Evolutionary conservation across 2,797 vertebrate genomes (phyloP), one percentile per base, ranked within the genome.

Genomic region (Galago senegalensis): DNA sequence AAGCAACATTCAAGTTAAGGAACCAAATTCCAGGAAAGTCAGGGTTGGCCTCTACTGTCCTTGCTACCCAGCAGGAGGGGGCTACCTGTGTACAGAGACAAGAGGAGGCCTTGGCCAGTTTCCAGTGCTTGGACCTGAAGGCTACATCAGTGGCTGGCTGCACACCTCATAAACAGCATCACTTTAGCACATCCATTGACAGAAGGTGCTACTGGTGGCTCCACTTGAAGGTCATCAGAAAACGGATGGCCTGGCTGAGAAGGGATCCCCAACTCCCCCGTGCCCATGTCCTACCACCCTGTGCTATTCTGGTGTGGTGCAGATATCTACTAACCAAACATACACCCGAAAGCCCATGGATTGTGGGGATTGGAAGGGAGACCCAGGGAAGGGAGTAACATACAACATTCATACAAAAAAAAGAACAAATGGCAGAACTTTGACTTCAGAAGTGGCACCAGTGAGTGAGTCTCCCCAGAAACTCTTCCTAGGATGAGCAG

Each of bases 191-290:
- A 16, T 29, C 82, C 67, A 23, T 13, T 60, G 29, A 73, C 3
- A 3, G 37, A 69, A 58, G 37, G 73, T 73, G 29, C 21, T 13
- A 58, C 73, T 3, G 31, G 89, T 11, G 58, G 67, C 72, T 96
- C 84, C 3, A 1, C 86, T 67, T 76, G 49, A 61, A 43, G 40
- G 56, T 17, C 58, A 46, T 69, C 58, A 70, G 61, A 69, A 83
- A 60, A 27, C 0, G 7, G 18, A 37, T 6, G 7, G 94, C 63
- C 91, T 91, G 89, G 94, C 23, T 69, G 87, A 96, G 95, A 95
- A 65, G 98, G 31, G 93, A 97, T 93, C 88, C 90, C 88, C 96
- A 80, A 85, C 95, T 96, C 96, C 76, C 76, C 87, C 61, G 92
- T 82, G 93, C 69, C 85, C 87, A 70, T 96, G 92, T 87, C 60